These are phyloP conservation scores for Rhagoletis pomonella DNA, from an alignment of 1,140 invertebrate species.

Conservation along the genomic window DNA sequence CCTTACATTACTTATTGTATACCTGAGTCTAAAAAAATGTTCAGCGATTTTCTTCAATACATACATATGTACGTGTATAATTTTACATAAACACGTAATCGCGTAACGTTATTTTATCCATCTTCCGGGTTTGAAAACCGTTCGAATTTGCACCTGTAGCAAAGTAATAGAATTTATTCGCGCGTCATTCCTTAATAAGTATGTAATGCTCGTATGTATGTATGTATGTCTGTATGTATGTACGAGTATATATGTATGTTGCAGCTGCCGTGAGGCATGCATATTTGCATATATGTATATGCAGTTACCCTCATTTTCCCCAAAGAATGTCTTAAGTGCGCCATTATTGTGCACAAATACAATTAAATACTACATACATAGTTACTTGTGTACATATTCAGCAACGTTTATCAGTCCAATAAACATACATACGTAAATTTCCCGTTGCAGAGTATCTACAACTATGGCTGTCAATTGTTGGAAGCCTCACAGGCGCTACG, in stretches of 20 bases:
- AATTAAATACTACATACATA: neutral
- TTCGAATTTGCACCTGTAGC: neutral
- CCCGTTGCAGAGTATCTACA: conserved; percentile 81
- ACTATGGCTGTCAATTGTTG: conserved; percentile 85
- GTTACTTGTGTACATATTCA: neutral
- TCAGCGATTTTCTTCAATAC: neutral
- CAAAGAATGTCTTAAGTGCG: neutral
- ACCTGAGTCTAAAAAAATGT: too few relatives aligned
- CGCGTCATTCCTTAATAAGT: neutral
- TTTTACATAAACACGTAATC: neutral
- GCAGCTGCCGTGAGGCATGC: too few relatives aligned
- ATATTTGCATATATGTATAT: neutral
- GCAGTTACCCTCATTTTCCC: neutral
- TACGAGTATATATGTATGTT: neutral
- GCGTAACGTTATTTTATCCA: neutral
- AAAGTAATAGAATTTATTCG: neutral
- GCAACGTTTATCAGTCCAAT: neutral
- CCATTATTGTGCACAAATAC: neutral
- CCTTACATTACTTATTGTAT: too few relatives aligned
- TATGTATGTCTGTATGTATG: neutral
- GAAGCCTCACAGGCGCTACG: conserved; percentile 84
- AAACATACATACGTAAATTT: neutral
- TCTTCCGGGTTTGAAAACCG: neutral
- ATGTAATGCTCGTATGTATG: neutral
- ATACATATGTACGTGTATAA: neutral